Conservation (phyloP, 2,888 invertebrate species). For the Drosophila multiciliata region DNA sequence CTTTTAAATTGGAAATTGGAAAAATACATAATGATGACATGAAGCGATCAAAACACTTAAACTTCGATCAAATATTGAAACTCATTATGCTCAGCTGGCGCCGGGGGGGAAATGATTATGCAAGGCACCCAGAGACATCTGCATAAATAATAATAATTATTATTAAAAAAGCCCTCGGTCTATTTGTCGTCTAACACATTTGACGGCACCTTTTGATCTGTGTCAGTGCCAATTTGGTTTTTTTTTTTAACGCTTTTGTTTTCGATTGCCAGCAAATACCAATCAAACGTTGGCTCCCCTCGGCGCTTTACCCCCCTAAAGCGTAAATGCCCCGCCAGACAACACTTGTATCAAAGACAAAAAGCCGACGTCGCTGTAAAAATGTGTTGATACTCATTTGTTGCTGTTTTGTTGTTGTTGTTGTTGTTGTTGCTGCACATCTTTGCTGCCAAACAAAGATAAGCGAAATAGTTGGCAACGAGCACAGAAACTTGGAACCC, state of each 20-base stretch:
- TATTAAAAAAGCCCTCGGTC: conserved; percentile 46
- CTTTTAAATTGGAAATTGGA: conserved; percentile 38
- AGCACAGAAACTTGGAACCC: conserved; percentile 25
- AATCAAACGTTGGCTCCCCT: conserved; percentile 56
- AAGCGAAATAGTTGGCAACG: conserved; percentile 58
- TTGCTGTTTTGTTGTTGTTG: conserved; percentile 26
- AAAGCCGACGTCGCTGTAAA: conserved; percentile 71
- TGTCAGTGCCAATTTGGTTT: conserved; percentile 66
- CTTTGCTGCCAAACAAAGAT: conserved; percentile 46
- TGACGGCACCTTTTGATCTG: conserved; percentile 74
- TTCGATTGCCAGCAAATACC: conserved; percentile 60
- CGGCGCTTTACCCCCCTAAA: conserved; percentile 3
- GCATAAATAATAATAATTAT: conserved; percentile 68
- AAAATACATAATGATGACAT: conserved; percentile 40
- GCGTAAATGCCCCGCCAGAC: conserved; percentile 11
- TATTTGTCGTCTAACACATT: conserved; percentile 74
- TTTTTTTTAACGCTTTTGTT: conserved; percentile 43
- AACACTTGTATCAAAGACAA: conserved; percentile 61
- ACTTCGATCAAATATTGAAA: conserved; percentile 48
- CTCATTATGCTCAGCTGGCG: not conserved
- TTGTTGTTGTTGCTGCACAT: conserved; percentile 41
- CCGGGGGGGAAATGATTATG: conserved; percentile 45
- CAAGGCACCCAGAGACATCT: conserved; percentile 60
- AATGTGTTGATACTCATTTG: conserved; percentile 65
- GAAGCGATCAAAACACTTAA: conserved; percentile 70